Evolutionary conservation across 2,113 vertebrate species (phyloP).

Genomic region (Herpailurus yagouaroundi): DNA sequence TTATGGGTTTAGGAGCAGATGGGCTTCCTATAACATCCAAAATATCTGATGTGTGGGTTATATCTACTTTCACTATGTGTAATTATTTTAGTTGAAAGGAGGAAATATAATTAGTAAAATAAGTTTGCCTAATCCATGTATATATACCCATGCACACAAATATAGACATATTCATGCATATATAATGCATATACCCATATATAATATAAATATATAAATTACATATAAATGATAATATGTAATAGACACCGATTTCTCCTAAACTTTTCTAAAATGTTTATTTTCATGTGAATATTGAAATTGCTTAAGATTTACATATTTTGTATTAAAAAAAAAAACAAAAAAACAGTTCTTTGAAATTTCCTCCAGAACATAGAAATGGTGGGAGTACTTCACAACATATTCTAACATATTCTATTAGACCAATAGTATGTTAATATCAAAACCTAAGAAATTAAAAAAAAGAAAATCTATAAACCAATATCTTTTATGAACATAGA

Average conservation of each 20-base stretch:
- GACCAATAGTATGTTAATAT: background rate
- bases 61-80: background rate
- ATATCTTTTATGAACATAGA: background rate
- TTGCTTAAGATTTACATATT: background rate
- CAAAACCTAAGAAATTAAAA: background rate
- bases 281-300: background rate
- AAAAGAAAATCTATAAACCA: background rate
- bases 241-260: background rate
- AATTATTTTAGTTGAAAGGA: background rate
- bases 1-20: conserved; percentile 38
- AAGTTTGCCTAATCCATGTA: background rate
- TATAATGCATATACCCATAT: background rate
- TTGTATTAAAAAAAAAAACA: background rate
- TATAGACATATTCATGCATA: background rate
- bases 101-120: background rate
- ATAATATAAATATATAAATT: background rate
- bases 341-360: background rate
- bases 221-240: background rate
- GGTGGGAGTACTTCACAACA: background rate
- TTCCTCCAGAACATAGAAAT: background rate
- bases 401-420: background rate
- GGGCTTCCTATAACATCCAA: background rate
- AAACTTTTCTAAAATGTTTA: background rate
- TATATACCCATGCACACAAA: background rate
- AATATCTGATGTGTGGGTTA: conserved; percentile 3